phyloP scores from a whole-genome alignment of 2,797 vertebrate species.

The Ptychobarbus kaznakovi region DNA sequence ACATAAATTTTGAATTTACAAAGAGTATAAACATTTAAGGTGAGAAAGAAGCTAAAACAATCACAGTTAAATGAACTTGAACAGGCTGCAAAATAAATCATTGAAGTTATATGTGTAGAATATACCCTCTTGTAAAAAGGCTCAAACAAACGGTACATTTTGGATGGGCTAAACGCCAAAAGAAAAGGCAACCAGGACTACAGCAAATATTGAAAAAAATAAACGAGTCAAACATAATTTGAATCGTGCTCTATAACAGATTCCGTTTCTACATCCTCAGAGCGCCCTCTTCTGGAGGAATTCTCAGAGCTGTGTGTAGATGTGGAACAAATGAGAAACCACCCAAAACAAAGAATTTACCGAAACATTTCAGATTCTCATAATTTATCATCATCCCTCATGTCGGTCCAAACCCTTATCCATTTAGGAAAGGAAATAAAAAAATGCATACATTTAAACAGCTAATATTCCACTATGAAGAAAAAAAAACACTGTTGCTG shows the following conservation, averaged over 20 bases:
- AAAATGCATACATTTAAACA: background rate
- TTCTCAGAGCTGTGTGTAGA: background rate
- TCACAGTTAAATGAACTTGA: background rate
- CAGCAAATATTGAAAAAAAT: background rate
- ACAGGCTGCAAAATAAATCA: background rate
- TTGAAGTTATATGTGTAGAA: background rate
- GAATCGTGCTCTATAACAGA: background rate
- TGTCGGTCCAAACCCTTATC: background rate
- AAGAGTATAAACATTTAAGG: background rate
- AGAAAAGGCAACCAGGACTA: background rate
- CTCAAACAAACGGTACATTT: background rate
- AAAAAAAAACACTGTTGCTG: background rate
- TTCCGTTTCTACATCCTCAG: constrained; percentile 26
- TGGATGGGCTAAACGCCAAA: background rate
- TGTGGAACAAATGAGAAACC: background rate
- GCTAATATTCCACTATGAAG: background rate
- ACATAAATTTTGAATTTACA: background rate
- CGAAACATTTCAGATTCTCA: background rate
- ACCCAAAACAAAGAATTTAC: background rate
- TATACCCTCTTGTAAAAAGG: background rate
- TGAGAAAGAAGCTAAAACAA: background rate
- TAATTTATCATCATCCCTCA: background rate
- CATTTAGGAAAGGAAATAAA: background rate
- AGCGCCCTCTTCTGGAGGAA: constrained; percentile 54
- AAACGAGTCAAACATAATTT: background rate